Conservation (phyloP, 1,140 invertebrate species). For the Rhagoletis zephyria region DNA sequence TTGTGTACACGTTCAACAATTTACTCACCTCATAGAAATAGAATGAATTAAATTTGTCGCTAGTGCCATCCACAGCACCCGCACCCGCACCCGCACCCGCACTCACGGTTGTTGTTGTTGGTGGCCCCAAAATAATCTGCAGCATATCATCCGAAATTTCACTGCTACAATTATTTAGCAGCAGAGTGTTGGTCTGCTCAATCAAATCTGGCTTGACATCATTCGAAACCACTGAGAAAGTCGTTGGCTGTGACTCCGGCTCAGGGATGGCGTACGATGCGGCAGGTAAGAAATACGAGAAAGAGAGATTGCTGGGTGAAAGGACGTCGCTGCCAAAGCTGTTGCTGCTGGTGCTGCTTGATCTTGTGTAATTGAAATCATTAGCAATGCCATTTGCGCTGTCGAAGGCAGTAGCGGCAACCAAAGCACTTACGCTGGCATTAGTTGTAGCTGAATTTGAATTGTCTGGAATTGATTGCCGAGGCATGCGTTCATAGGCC, state of each 20-base stretch:
- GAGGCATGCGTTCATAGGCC: not conserved
- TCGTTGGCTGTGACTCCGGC: not conserved
- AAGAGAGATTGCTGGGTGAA: not conserved
- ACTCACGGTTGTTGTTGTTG: not conserved
- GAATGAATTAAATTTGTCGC: slow-evolving; percentile 56
- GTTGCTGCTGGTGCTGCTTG: not conserved
- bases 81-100: not conserved
- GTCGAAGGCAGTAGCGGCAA: not conserved
- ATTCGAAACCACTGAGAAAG: not conserved
- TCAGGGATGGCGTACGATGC: too few species aligned
- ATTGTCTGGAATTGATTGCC: not conserved
- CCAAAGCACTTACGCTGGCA: not conserved
- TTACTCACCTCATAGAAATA: slow-evolving; percentile 58
- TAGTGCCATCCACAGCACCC: not conserved
- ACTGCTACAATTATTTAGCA: not conserved
- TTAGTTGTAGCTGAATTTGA: slow-evolving; percentile 4
- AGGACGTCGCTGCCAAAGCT: not conserved
- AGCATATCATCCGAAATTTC: not conserved
- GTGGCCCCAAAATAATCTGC: not conserved
- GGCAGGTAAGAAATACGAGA: not conserved
- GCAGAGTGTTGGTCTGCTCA: not conserved
- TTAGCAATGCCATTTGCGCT: not conserved
- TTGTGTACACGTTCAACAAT: not conserved
- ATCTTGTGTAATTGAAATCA: slow-evolving; percentile 28
- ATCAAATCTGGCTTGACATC: not conserved